Base-by-base conservation (phyloP, 1,140 invertebrate genomes). In the Sesamia nonagrioides region DNA sequence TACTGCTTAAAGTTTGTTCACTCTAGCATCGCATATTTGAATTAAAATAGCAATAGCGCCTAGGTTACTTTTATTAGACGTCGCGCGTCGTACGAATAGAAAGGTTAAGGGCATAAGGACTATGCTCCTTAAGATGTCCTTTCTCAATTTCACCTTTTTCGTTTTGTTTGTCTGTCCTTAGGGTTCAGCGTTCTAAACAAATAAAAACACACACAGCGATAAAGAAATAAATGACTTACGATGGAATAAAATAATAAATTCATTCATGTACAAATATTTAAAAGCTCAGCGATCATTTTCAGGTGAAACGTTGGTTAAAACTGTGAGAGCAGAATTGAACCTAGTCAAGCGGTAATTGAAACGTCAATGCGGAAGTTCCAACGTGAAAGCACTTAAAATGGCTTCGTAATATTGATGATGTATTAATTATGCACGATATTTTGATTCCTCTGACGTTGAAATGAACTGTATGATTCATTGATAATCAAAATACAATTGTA, bases 61-160 rank as follows among this genome's bases (percentile, higher is more conserved):
- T 54, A 17, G 13, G 11, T n/a, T 17, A 17, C 18, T 9, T 54
- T 42, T 66, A 18, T 66, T 21, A 5, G 17, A 5, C 61, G 17
- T 66, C 6, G 18, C 18, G 8, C 61, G 17, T 66, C 6, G 18
- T 42, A 42, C 17, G 4, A n/a, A 37, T n/a, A 42, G 7, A 66
- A 66, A 66, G 61, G 61, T 66, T 42, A 42, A 66, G 61, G 61
- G 42, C 61, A 66, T n/a, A n/a, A n/a, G n/a, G 4, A 11, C 61
- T 21, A 7, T 18, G 18, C 61, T 66, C 33, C 17, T 42, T 42
- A 42, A 66, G 61, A 42, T 18, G 37, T 42, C 61, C 37, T 66
- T 66, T 66, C 60, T 66, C 37, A 66, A 45, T 66, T 66, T 66
- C 61, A 66, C 61, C 61, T 66, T 3, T 27, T 27, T 27, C 27